Percentiles rank a stretch among this genome's conserved stretches.
These are phyloP conservation scores for Atherinosoma microstoma DNA, from an alignment of 2,797 vertebrate species.

Conservation along the genomic window DNA sequence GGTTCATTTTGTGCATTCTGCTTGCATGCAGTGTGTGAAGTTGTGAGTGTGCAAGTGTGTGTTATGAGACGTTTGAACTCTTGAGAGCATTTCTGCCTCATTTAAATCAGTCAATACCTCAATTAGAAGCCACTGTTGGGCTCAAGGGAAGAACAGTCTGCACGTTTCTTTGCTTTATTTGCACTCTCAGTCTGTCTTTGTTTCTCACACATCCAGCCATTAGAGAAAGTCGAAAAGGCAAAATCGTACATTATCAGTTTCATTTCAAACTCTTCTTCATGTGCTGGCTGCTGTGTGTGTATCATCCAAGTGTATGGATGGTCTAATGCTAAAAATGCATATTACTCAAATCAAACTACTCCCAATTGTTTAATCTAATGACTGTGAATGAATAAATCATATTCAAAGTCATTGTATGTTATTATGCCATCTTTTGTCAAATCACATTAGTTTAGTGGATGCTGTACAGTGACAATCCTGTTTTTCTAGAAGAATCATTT, in stretches of 20 bases:
- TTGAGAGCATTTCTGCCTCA: constrained; percentile 83
- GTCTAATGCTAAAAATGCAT: constrained; percentile 20
- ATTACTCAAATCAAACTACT: constrained; percentile 21
- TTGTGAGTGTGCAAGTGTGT: constrained; percentile 20
- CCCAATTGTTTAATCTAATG: constrained; percentile 21
- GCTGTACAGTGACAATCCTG: neutral
- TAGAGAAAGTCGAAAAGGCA: constrained; percentile 46
- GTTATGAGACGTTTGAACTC: constrained; percentile 53
- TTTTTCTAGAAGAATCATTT: neutral
- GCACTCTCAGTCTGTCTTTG: constrained; percentile 49
- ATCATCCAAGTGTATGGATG: constrained; percentile 34
- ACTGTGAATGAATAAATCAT: neutral
- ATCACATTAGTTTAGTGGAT: neutral
- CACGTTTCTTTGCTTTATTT: constrained; percentile 73
- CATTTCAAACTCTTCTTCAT: constrained; percentile 33
- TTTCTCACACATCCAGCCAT: constrained; percentile 42
- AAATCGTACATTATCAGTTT: constrained; percentile 49
- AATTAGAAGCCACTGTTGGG: constrained; percentile 79
- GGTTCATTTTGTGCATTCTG: constrained; percentile 17
- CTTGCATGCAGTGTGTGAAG: constrained; percentile 7
- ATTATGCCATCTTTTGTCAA: neutral
- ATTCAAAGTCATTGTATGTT: neutral
- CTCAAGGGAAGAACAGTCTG: constrained; percentile 71
- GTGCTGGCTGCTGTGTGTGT: constrained; percentile 27
- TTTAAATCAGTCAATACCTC: constrained; percentile 86